Evolutionary conservation across 2,888 invertebrate genomes (phyloP).

Genomic region (Papilio demoleus): DNA sequence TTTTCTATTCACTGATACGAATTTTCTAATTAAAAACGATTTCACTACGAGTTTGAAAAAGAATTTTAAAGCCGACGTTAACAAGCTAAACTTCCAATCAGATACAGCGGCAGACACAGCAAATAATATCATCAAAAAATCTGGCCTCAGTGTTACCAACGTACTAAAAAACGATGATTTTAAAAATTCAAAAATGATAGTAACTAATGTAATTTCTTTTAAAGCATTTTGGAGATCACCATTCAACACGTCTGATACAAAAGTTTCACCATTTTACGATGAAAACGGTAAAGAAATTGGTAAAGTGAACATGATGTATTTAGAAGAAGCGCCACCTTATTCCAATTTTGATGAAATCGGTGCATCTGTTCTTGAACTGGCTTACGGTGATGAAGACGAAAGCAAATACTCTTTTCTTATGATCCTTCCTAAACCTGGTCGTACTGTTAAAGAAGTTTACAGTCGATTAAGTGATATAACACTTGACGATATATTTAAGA

Average conservation of each 20-base stretch:
- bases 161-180: conserved; percentile 76
- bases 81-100: conserved; percentile 62
- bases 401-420: conserved; percentile 84
- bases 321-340: conserved; percentile 82
- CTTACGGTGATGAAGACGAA: conserved; percentile 81
- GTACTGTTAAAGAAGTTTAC: conserved; percentile 74
- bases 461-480: conserved; percentile 71
- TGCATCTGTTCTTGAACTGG: conserved; percentile 85
- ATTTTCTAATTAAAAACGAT: conserved; percentile 52
- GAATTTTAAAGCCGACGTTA: conserved; percentile 65
- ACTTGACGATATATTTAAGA: conserved; percentile 74
- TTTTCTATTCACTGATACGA: conserved; percentile 66
- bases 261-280: conserved; percentile 80
- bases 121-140: conserved; percentile 63
- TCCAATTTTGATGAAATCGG: conserved; percentile 79
- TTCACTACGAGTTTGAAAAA: conserved; percentile 56
- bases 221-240: conserved; percentile 87
- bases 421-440: conserved; percentile 82
- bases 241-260: conserved; percentile 83
- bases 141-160: conserved; percentile 64
- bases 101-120: conserved; percentile 57
- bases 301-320: conserved; percentile 88
- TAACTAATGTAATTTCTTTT: conserved; percentile 87
- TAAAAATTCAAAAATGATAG: conserved; percentile 82
- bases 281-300: conserved; percentile 77